phyloP scores from a whole-genome alignment of 2,797 vertebrate species.

The Botia almorhae region DNA sequence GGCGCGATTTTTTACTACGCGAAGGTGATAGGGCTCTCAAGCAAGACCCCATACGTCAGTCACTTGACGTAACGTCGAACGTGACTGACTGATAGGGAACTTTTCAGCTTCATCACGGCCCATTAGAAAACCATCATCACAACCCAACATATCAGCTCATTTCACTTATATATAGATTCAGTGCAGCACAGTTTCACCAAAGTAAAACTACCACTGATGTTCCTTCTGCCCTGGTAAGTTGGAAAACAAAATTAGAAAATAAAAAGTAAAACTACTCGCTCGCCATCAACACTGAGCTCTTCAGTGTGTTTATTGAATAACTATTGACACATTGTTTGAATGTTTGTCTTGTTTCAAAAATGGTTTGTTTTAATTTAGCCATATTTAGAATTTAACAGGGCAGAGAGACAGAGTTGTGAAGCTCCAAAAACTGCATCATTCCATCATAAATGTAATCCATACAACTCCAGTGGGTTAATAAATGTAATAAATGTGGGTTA shows the following conservation, averaged over 20 bases:
- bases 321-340: neutral
- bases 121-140: conserved; percentile 32
- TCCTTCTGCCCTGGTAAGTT: conserved; percentile 11
- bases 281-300: conserved; percentile 2
- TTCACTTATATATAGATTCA: conserved; percentile 44
- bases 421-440: too few species aligned
- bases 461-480: too few species aligned
- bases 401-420: neutral
- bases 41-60: too few species aligned
- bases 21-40: too few species aligned
- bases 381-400: neutral
- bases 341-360: neutral
- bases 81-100: too few species aligned
- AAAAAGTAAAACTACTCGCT: conserved; percentile 25
- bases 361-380: neutral
- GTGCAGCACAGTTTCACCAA: conserved; percentile 14
- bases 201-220: neutral
- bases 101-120: conserved; percentile 18
- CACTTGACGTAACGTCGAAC: too few species aligned
- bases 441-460: too few species aligned
- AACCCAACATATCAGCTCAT: conserved; percentile 37
- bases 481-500: too few species aligned
- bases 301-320: neutral
- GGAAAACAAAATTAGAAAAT: neutral
- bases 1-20: too few species aligned